Evolutionary conservation across 2,888 invertebrate genomes (phyloP).

Genomic region (Aphelenchoides bicaudatus): DNA sequence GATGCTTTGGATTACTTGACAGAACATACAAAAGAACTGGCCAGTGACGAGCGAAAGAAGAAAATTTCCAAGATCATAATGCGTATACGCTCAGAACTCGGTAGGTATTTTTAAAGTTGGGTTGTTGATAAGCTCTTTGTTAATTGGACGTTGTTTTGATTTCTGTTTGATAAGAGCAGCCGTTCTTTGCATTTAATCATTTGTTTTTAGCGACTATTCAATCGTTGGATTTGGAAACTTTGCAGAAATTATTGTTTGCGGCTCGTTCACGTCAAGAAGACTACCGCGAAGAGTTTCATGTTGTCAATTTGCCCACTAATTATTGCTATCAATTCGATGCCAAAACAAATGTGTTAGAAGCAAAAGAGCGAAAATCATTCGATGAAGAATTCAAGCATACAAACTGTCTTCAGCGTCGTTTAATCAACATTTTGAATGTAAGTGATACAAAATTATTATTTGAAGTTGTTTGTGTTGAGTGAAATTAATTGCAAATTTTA

Average conservation of each 20-base stretch:
- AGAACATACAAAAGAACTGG: constrained; percentile 24
- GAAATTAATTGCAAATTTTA: neutral
- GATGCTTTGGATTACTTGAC: constrained; percentile 33
- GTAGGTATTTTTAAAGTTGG: constrained; percentile 18
- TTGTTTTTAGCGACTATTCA: constrained; percentile 9
- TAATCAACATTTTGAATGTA: neutral
- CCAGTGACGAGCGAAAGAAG: constrained; percentile 9
- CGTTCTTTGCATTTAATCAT: neutral
- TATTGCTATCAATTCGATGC: constrained; percentile 1
- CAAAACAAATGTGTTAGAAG: constrained; percentile 1
- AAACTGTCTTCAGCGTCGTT: neutral
- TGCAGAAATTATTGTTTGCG: constrained; percentile 26
- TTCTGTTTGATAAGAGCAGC: too few species aligned
- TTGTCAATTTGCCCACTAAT: neutral
- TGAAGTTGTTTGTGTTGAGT: neutral
- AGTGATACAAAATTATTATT: neutral
- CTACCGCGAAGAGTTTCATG: neutral
- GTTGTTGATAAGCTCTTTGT: too few species aligned
- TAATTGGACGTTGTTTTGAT: too few species aligned
- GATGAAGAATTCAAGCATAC: neutral
- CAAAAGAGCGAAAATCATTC: constrained; percentile 6
- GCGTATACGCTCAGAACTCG: neutral
- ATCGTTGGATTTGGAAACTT: constrained; percentile 25
- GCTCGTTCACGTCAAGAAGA: neutral
- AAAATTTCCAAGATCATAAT: constrained; percentile 16